Conservation (phyloP, 2,797 vertebrate genomes). For the Parotocinclus haroldoi region DNA sequence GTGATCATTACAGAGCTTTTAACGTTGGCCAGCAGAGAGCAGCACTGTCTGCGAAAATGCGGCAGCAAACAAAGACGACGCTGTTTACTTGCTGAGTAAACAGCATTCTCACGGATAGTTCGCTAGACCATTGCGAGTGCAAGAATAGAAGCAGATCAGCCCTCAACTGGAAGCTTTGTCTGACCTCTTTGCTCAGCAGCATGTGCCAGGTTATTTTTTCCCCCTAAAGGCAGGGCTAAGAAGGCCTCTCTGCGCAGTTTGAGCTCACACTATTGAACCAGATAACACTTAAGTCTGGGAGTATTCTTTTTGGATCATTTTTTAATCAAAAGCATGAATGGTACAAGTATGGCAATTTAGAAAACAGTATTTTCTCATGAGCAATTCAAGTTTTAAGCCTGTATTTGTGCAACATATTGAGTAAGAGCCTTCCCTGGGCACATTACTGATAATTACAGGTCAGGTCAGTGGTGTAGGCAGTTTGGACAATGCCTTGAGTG, state of each 20-base stretch:
- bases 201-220: constrained; percentile 48
- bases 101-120: constrained; percentile 54
- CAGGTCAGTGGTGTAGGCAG: no score
- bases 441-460: no score
- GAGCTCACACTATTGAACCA: constrained; percentile 47
- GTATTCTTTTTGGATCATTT: no score
- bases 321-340: no score
- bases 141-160: constrained; percentile 56
- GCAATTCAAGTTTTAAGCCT: no score
- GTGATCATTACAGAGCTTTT: constrained; percentile 5
- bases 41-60: constrained; percentile 36
- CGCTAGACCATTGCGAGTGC: constrained; percentile 54
- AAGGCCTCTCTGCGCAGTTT: constrained; percentile 47
- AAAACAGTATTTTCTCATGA: no score
- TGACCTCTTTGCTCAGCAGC: constrained; percentile 40
- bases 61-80: constrained; percentile 9
- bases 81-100: constrained; percentile 46
- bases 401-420: no score
- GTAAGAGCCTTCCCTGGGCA: no score
- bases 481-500: no score
- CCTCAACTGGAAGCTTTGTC: constrained; percentile 42
- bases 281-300: no score
- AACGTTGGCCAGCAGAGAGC: constrained; percentile 61
- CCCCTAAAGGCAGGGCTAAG: constrained; percentile 15
- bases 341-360: no score